Evolutionary conservation across 2,113 vertebrate genomes (phyloP), one percentile per base, ranked within the genome.

Genomic region (Chloropsis hardwickii): DNA sequence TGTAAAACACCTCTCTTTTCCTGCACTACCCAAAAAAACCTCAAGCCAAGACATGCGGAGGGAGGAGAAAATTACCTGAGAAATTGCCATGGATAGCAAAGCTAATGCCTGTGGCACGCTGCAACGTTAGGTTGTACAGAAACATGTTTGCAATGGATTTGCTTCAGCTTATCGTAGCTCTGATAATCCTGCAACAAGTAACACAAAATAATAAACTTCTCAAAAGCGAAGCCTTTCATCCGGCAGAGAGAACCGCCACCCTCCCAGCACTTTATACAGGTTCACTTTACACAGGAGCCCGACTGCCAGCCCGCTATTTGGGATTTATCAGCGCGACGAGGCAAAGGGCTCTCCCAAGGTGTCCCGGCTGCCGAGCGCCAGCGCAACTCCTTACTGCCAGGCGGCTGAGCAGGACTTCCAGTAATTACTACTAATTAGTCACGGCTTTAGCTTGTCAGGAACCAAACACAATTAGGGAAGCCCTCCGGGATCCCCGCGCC

Each of bases 11-110:
- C 9, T 6, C 0, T 12, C 29, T 54, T 51, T 47, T 12, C 11
- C 17, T 44, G 33, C 19, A 23, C 20, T 7, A 15, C 5, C 21
- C 1, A 0, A 20, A 50, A 40, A 10, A 6, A 11, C 3, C 18
- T 27, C 21, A 23, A 56, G 14, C 10, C 11, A n/a, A 56, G 11
- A 70, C 2, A 2, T 0, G 0, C 0, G 0, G 50, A 35, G 4
- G 9, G 9, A 10, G 2, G 1, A 42, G 33, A 25, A 60, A 27
- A 69, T 97, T 98, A 99, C 99, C 99, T 96, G 99, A 99, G 92
- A 99, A 99, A 91, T 99, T 99, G 90, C 99, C 99, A 98, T 99
- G 99, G 97, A 99, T 99, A 86, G 99, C 99, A 87, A 99, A 99
- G 74, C 98, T 99, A 95, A 99, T 99, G 98, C 99, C 99, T 1